A percentile compares a stretch with the other conserved stretches of the same genome.
These are phyloP conservation scores for Petrocephalus microphthalmus DNA, from an alignment of 2,113 vertebrate species.

Conservation along the genomic window DNA sequence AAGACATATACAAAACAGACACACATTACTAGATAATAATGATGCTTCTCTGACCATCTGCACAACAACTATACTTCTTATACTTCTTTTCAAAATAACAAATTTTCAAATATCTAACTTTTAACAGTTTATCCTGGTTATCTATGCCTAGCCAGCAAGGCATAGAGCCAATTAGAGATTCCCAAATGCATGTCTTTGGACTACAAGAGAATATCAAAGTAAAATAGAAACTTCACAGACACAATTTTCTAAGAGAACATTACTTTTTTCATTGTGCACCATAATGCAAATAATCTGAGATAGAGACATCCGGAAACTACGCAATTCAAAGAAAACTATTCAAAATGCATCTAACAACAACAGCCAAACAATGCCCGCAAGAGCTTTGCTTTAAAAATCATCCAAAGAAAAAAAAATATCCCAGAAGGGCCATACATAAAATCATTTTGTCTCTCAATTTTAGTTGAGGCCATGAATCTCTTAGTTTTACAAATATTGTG, in stretches of 20 bases:
- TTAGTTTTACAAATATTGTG: background rate
- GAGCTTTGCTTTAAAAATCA: background rate
- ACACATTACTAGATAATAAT: too few species aligned
- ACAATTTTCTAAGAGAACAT: background rate
- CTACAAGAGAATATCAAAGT: background rate
- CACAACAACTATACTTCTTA: too few species aligned
- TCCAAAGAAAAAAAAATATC: background rate
- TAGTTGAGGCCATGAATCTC: background rate
- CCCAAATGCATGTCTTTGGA: background rate
- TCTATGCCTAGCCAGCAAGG: too few species aligned
- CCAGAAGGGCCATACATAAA: background rate
- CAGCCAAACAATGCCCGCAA: background rate
- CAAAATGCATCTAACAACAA: background rate
- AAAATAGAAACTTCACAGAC: background rate
- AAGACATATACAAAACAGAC: too few species aligned
- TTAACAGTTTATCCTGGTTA: background rate
- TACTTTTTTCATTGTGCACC: background rate
- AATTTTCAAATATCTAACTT: background rate
- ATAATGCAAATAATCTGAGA: background rate
- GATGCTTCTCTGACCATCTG: too few species aligned
- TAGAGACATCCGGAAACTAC: background rate
- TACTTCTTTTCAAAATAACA: background rate
- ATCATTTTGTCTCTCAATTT: background rate
- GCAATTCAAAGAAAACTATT: background rate
- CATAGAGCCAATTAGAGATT: background rate